phyloP scores from a whole-genome alignment of 2,797 vertebrate genomes.

The Perodicticus potto region DNA sequence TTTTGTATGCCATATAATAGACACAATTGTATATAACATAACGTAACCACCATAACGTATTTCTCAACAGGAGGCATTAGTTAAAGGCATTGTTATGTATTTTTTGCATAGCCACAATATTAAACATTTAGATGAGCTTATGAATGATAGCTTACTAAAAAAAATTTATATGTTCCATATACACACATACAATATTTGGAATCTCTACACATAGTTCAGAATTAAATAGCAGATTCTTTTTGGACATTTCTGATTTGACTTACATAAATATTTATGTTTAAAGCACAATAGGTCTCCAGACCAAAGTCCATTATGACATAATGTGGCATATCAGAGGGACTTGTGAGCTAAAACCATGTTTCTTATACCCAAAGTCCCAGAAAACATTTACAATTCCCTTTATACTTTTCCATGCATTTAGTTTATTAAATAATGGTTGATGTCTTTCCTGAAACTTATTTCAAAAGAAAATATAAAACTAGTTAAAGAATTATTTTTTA shows the following conservation, averaged over 20 bases:
- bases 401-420: not conserved
- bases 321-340: not conserved
- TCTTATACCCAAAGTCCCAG: not conserved
- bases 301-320: not conserved
- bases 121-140: not conserved
- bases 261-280: not conserved
- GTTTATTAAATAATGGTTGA: not conserved
- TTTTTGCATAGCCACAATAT: not conserved
- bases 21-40: not conserved
- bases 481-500: slow-evolving; percentile 40
- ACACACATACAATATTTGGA: not conserved
- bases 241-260: not conserved
- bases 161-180: not conserved
- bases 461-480: slow-evolving; percentile 25
- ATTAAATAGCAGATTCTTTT: slow-evolving; percentile 25
- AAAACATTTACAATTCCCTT: not conserved
- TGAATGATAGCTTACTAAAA: not conserved
- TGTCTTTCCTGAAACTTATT: slow-evolving; percentile 7
- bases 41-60: not conserved
- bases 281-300: not conserved
- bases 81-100: not conserved
- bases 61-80: slow-evolving; percentile 28
- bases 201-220: not conserved
- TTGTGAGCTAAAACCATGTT: not conserved
- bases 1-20: not conserved